Percentiles rank a stretch among this genome's conserved stretches.
These are phyloP conservation scores for Cydia fagiglandana DNA, from an alignment of 1,140 invertebrate species.

Conservation along the genomic window DNA sequence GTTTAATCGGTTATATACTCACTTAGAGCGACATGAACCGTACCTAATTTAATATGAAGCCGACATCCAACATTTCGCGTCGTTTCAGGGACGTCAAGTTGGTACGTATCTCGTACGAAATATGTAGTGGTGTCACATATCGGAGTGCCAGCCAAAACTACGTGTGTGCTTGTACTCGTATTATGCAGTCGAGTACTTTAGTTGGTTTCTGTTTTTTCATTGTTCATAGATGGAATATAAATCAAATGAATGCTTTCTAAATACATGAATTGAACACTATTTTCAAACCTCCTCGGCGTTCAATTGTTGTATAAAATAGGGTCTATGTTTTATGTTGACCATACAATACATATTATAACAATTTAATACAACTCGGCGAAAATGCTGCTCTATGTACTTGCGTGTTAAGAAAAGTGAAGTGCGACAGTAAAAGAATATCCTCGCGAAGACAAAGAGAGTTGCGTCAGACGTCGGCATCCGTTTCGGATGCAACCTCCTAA, in stretches of 20 bases:
- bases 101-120: constrained; percentile 1
- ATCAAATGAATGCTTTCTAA: too few species aligned
- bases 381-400: neutral
- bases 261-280: too few species aligned
- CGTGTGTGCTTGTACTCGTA: neutral
- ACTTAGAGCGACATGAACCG: neutral
- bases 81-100: constrained; percentile 1
- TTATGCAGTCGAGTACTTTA: neutral
- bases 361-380: neutral
- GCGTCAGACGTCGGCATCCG: constrained; percentile 7
- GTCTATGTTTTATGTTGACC: too few species aligned
- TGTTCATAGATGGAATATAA: too few species aligned
- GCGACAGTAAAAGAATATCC: constrained; percentile 7
- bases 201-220: too few species aligned
- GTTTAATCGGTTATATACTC: constrained; percentile 1
- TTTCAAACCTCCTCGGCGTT: too few species aligned
- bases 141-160: neutral
- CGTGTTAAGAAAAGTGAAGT: neutral
- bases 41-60: constrained; percentile 14
- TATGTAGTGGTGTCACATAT: neutral
- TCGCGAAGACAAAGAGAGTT: neutral
- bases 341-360: neutral
- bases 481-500: constrained; percentile 22
- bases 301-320: too few species aligned
- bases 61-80: constrained; percentile 24